Conservation (phyloP, 2,113 vertebrate genomes). For the Crotalus horridus region DNA sequence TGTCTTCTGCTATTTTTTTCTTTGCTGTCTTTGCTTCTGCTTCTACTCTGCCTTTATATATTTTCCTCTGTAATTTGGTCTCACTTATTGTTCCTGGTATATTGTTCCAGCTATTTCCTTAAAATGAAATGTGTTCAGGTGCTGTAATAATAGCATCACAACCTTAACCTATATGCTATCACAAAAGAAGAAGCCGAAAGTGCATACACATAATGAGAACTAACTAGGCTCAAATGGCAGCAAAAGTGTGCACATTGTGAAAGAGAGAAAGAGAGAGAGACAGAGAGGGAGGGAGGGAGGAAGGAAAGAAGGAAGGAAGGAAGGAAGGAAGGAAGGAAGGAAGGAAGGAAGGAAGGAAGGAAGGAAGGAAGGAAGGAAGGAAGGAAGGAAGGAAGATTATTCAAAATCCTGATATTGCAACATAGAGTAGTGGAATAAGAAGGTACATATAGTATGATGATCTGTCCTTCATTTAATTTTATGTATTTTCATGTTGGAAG, state of each 20-base stretch:
- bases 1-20: neutral
- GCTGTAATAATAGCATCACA: neutral
- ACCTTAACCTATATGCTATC: neutral
- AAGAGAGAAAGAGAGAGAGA: too few relatives aligned
- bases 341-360: too few relatives aligned
- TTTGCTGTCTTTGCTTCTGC: neutral
- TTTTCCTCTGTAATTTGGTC: neutral
- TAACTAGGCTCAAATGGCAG: neutral
- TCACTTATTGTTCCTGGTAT: neutral
- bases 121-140: neutral
- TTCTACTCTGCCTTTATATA: neutral
- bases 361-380: too few relatives aligned
- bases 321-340: too few relatives aligned
- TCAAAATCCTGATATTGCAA: neutral
- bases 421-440: neutral
- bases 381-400: too few relatives aligned
- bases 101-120: neutral
- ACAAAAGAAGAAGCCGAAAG: neutral
- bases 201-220: neutral
- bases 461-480: neutral
- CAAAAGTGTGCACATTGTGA: neutral
- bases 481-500: neutral
- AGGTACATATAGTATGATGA: neutral
- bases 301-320: too few relatives aligned
- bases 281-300: accelerated